Conservation (phyloP, 2,888 invertebrate species). For the Dugesia japonica region DNA sequence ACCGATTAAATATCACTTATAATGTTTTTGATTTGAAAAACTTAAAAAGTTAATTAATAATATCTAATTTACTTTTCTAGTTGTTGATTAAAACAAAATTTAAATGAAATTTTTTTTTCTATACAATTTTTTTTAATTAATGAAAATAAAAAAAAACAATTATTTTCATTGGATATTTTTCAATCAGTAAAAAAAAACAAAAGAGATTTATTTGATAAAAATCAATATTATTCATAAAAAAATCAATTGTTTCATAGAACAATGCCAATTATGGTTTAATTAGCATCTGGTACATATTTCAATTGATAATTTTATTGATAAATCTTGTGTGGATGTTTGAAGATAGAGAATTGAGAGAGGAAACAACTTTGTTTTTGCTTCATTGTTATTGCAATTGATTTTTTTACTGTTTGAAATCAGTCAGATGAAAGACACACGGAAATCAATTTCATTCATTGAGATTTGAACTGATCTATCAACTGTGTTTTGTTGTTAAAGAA, state of each 20-base stretch:
- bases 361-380: constrained; percentile 13
- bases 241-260: neutral
- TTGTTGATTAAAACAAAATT: too few relatives aligned
- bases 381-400: constrained; percentile 4
- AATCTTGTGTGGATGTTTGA: constrained; percentile 16
- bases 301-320: constrained; percentile 20
- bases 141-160: neutral
- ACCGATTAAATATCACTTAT: too few relatives aligned
- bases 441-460: constrained; percentile 13
- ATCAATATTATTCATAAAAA: constrained; percentile 13
- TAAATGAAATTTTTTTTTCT: too few relatives aligned
- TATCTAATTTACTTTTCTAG: too few relatives aligned
- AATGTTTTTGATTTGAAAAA: too few relatives aligned
- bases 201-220: constrained; percentile 20
- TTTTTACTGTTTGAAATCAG: constrained; percentile 20
- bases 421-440: constrained; percentile 20
- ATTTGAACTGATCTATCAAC: constrained; percentile 7
- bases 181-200: neutral
- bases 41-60: too few relatives aligned
- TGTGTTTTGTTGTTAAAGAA: neutral
- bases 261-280: constrained; percentile 20
- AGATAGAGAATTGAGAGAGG: constrained; percentile 20
- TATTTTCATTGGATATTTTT: constrained; percentile 8
- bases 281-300: constrained; percentile 20
- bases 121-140: neutral